Conservation (phyloP, 2,797 vertebrate species). For the Eulemur coronatus region DNA sequence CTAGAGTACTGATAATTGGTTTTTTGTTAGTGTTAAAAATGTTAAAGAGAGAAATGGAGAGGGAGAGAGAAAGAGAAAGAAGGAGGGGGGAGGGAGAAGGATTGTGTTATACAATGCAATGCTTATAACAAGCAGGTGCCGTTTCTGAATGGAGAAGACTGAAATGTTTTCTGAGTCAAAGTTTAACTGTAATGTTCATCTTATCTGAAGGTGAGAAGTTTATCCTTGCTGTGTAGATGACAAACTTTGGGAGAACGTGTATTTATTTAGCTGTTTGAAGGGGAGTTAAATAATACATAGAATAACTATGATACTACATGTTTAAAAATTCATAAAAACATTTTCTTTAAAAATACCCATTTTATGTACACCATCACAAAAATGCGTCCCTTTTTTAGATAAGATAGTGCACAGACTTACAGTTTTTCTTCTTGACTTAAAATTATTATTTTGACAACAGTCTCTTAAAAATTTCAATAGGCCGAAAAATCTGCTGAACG, state of each 20-base stretch:
- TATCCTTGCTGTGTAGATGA: background rate
- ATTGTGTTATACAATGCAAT: background rate
- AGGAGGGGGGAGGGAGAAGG: background rate
- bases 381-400: background rate
- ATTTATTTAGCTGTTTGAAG: background rate
- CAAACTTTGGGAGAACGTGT: background rate
- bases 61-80: fast-evolving
- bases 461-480: background rate
- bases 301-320: background rate
- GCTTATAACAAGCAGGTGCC: background rate
- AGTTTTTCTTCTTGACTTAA: background rate
- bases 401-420: background rate
- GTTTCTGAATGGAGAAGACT: background rate
- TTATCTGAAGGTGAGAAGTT: background rate
- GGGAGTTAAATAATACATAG: background rate
- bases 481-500: background rate
- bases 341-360: background rate
- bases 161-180: background rate
- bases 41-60: too few species aligned
- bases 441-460: background rate
- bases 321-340: background rate
- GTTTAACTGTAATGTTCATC: background rate
- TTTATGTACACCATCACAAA: background rate
- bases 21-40: background rate
- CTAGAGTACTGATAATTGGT: background rate